Conservation (phyloP, 2,113 vertebrate species). For the Maccullochella peelii region DNA sequence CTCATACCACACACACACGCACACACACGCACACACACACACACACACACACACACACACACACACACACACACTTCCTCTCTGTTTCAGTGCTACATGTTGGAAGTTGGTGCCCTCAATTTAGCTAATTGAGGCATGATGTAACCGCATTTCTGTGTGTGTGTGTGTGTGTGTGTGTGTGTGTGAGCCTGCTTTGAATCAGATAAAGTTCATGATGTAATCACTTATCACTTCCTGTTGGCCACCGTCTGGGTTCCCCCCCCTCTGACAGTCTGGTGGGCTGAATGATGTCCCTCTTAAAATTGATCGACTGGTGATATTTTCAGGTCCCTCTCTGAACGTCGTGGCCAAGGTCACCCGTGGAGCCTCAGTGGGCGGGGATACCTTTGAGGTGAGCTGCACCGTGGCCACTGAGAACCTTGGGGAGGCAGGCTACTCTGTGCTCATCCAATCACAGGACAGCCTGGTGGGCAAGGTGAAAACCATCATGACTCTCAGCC, state of each 20-base stretch:
- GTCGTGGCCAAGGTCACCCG: conserved; percentile 84
- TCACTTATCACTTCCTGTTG: conserved; percentile 48
- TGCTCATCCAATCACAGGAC: conserved; percentile 89
- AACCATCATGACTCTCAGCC: conserved; percentile 90
- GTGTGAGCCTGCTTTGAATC: conserved; percentile 33
- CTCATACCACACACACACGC: not conserved
- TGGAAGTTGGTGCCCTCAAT: conserved; percentile 53
- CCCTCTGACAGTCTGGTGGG: not conserved
- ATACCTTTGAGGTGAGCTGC: conserved; percentile 96
- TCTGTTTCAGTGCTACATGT: conserved; percentile 13
- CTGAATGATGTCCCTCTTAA: not conserved
- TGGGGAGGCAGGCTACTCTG: conserved; percentile 89
- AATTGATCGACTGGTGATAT: not conserved
- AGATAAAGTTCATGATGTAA: conserved; percentile 19
- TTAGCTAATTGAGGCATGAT: conserved; percentile 55
- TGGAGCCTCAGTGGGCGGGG: conserved; percentile 90
- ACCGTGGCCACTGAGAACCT: conserved; percentile 88
- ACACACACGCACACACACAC: not conserved
- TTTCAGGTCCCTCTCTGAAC: conserved; percentile 69
- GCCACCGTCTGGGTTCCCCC: conserved; percentile 27
- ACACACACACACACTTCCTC: conserved; percentile 17
- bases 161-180: conserved; percentile 5
- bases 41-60: not conserved
- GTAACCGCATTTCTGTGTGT: conserved; percentile 18
- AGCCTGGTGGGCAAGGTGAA: conserved; percentile 75